Evolutionary conservation across 1,140 invertebrate genomes (phyloP).

Genomic region (Acromyrmex echinatior): DNA sequence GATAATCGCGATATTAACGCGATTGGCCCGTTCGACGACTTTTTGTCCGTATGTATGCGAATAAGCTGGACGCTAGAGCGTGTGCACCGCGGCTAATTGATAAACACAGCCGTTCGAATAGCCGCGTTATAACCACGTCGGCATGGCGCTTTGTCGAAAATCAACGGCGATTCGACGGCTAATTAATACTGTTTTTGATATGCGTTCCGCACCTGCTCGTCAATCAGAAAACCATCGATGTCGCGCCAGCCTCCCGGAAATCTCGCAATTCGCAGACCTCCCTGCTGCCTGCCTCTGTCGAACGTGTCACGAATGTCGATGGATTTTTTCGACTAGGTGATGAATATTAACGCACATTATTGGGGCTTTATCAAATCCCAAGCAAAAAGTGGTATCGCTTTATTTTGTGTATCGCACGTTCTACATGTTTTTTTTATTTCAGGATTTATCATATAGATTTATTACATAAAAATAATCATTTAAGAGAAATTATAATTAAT

Average conservation of each 20-base stretch:
- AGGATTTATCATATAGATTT: not conserved
- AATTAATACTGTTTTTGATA: conserved; percentile 71
- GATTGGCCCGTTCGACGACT: conserved; percentile 29
- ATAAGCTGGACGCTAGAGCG: conserved; percentile 27
- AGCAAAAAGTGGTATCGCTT: conserved; percentile 33
- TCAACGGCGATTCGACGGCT: conserved; percentile 61
- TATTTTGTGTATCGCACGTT: not conserved
- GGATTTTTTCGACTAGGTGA: conserved; percentile 41
- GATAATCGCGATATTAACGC: conserved; percentile 55
- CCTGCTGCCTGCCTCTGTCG: conserved; percentile 1
- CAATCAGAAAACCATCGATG: conserved; percentile 62
- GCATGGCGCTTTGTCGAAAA: conserved; percentile 63
- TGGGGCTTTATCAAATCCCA: conserved; percentile 46
- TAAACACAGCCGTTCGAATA: conserved; percentile 59
- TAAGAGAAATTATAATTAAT: conserved; percentile 3
- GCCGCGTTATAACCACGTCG: conserved; percentile 39
- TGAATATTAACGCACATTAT: conserved; percentile 62
- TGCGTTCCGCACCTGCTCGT: conserved; percentile 54
- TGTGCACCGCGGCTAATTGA: conserved; percentile 61
- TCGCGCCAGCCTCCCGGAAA: conserved; percentile 32
- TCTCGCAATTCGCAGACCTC: conserved; percentile 38
- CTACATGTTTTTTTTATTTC: not conserved
- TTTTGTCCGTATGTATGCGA: conserved; percentile 42
- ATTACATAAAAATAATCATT: not conserved
- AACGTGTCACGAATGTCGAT: conserved; percentile 57